These are phyloP conservation scores for Ariopsis seemanni DNA, from an alignment of 2,113 vertebrate genomes.

Conservation along the genomic window DNA sequence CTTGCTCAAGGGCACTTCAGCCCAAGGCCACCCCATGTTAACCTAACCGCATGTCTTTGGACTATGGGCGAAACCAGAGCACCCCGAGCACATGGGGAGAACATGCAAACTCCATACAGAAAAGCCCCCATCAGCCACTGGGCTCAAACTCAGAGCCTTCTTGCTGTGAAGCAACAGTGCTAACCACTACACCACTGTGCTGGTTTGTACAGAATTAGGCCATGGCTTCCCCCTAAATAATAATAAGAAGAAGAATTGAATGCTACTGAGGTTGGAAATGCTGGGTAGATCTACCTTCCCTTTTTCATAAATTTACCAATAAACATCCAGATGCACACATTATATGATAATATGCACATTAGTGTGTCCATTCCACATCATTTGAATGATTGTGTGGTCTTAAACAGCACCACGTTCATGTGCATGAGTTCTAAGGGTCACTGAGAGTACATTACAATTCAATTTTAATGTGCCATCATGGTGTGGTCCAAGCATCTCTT, in stretches of 20 bases:
- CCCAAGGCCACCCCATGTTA: no score
- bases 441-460: background rate
- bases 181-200: no score
- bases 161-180: no score
- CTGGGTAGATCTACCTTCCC: background rate
- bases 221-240: background rate
- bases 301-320: background rate
- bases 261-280: background rate
- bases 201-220: no score
- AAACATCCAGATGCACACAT: background rate
- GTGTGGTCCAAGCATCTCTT: background rate
- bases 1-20: no score
- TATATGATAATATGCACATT: background rate
- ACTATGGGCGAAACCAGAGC: no score
- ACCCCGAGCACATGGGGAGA: no score
- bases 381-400: background rate
- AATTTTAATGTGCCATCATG: constrained; percentile 31
- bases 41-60: no score
- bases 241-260: background rate
- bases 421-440: background rate
- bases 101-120: no score
- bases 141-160: no score
- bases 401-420: background rate
- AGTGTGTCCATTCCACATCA: background rate
- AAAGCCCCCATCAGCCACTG: no score